Evolutionary conservation across 2,113 vertebrate genomes (phyloP).

Genomic region (Xyrauchen texanus): DNA sequence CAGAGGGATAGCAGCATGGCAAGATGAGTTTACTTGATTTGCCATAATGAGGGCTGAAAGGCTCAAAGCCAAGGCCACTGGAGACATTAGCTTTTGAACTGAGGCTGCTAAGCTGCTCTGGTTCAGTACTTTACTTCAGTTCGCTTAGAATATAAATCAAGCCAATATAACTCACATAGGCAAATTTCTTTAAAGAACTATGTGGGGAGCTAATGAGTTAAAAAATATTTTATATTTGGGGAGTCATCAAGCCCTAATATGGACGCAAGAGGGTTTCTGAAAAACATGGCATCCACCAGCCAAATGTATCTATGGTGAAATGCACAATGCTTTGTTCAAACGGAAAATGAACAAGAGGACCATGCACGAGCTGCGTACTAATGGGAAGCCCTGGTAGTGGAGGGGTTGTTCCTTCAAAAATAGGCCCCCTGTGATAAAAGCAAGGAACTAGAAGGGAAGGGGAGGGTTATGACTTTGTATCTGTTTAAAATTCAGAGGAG

Average conservation of each 20-base stretch:
- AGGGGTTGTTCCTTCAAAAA: conserved; percentile 63
- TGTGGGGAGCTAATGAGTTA: conserved; percentile 10
- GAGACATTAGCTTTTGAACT: conserved; percentile 52
- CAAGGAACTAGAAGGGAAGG: conserved; percentile 35
- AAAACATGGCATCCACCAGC: conserved; percentile 14
- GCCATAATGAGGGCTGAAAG: conserved; percentile 58
- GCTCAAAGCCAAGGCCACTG: conserved; percentile 60
- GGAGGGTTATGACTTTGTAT: conserved; percentile 44
- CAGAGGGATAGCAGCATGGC: conserved; percentile 54
- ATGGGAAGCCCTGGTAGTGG: conserved; percentile 49
- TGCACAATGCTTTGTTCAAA: background rate
- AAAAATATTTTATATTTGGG: conserved; percentile 3
- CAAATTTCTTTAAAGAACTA: no score
- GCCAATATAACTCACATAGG: conserved; percentile 35
- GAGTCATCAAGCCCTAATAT: background rate
- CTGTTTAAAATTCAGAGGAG: conserved; percentile 63
- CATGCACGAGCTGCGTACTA: background rate
- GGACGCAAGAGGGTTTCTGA: background rate
- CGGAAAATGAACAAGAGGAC: background rate
- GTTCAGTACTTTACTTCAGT: conserved; percentile 54
- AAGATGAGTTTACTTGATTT: conserved; percentile 55
- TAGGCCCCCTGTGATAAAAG: conserved; percentile 26
- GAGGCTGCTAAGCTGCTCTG: conserved; percentile 40
- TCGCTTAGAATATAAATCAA: conserved; percentile 44
- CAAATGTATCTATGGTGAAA: background rate